Conservation (phyloP, 2,113 vertebrate genomes). For the Mesitornis unicolor region DNA sequence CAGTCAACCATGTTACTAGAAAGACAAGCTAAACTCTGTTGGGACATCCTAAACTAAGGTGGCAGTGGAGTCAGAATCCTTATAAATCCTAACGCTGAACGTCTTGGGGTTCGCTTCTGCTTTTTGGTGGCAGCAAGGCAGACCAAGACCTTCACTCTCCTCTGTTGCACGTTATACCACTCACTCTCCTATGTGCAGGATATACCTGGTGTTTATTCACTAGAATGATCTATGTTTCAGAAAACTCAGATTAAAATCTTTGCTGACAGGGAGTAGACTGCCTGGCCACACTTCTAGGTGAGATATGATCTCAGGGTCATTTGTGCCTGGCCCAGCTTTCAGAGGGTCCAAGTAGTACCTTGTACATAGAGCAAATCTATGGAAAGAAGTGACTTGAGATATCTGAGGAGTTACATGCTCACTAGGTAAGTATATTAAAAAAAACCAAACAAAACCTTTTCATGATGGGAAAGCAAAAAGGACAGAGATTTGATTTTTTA, state of each 20-base stretch:
- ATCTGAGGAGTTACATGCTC: not conserved
- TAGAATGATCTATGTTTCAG: not conserved
- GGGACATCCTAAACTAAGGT: not conserved
- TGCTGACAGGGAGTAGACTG: not conserved
- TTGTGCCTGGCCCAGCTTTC: not conserved
- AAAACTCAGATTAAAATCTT: not conserved
- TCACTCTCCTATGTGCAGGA: not conserved
- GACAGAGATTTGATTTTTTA: not conserved
- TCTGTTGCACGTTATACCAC: not conserved
- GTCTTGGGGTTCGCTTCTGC: not conserved
- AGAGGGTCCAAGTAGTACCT: not conserved
- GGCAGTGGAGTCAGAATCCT: not conserved
- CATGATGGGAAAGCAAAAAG: not conserved
- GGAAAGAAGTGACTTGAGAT: not conserved
- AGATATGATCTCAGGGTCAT: not conserved
- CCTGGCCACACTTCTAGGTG: not conserved
- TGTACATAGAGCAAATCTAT: not conserved
- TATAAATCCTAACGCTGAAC: not conserved
- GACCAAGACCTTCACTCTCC: not conserved
- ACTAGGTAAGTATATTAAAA: not conserved
- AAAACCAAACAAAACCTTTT: not conserved
- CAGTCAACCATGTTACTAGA: not conserved
- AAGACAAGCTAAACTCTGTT: not conserved
- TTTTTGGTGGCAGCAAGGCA: not conserved
- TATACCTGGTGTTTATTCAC: not conserved